Evolutionary conservation across 2,888 invertebrate genomes (phyloP).

Genomic region (Leptopterna dolabrata): DNA sequence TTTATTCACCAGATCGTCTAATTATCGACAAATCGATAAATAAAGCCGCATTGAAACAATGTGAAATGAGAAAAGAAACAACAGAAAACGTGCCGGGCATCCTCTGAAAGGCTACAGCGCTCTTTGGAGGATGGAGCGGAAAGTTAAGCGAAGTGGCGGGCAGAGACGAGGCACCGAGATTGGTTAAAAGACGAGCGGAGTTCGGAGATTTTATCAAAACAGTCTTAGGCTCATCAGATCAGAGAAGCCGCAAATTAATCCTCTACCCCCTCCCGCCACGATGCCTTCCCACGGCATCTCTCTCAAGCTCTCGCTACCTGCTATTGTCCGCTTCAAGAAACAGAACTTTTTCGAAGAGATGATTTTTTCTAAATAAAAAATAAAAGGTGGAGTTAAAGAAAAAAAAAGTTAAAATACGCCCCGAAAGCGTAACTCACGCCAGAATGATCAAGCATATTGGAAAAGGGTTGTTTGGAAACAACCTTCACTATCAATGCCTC

Average conservation of each 20-base stretch:
- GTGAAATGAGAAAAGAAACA: not conserved
- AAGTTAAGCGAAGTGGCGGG: conserved; percentile 31
- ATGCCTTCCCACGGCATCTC: not conserved
- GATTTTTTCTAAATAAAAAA: not conserved
- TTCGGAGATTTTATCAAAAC: conserved; percentile 59
- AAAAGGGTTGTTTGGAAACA: conserved; percentile 54
- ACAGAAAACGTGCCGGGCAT: not conserved
- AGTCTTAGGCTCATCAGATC: conserved; percentile 58
- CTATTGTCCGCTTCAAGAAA: conserved; percentile 50
- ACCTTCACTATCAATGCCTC: conserved; percentile 25
- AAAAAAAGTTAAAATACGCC: conserved; percentile 37
- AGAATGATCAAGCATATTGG: conserved; percentile 47
- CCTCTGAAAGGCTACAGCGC: not conserved
- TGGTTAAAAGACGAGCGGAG: conserved; percentile 26
- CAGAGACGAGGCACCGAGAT: not conserved
- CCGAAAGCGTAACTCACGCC: conserved; percentile 52
- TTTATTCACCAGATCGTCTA: not conserved
- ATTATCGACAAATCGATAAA: not conserved
- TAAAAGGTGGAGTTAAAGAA: not conserved
- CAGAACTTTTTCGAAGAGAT: conserved; percentile 10
- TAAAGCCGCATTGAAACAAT: not conserved
- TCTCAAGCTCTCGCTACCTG: conserved; percentile 39
- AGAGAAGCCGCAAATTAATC: conserved; percentile 57
- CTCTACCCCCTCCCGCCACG: conserved; percentile 17
- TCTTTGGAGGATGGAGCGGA: conserved; percentile 29